phyloP scores from a whole-genome alignment of 2,113 vertebrate genomes.

The Harpagus bidentatus region DNA sequence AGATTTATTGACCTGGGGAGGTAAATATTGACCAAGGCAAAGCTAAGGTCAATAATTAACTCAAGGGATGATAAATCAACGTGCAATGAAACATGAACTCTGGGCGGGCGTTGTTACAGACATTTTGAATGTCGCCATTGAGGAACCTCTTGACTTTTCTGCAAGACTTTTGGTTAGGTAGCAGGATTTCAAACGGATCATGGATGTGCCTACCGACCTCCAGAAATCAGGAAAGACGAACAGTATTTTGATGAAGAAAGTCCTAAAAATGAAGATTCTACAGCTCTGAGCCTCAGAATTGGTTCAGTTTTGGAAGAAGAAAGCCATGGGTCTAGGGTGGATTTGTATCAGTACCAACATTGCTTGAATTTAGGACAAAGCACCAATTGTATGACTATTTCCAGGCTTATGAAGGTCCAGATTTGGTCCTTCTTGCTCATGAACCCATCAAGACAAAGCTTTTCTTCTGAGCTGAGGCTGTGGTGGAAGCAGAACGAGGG shows the following conservation, averaged over 20 bases:
- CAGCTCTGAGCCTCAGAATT: too few relatives aligned
- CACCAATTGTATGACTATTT: fast-evolving
- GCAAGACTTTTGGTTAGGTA: not conserved
- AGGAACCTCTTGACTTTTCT: not conserved
- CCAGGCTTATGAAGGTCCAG: not conserved
- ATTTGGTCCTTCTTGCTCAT: not conserved
- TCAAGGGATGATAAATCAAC: conserved; percentile 56
- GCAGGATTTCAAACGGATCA: fast-evolving
- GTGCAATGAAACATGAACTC: conserved; percentile 6
- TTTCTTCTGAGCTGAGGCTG: not conserved
- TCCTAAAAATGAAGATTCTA: not conserved
- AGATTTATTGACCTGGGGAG: conserved; percentile 64
- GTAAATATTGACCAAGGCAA: conserved; percentile 67
- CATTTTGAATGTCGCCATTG: not conserved
- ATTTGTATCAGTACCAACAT: fast-evolving
- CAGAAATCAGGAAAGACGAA: not conserved
- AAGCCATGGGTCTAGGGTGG: not conserved
- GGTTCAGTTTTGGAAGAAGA: not conserved
- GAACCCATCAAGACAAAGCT: fast-evolving
- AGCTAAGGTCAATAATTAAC: conserved; percentile 66
- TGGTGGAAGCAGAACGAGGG: not conserved
- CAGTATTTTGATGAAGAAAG: not conserved
- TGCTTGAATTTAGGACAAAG: not conserved
- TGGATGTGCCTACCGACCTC: not conserved
- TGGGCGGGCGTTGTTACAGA: not conserved